Conservation (phyloP, 2,797 vertebrate genomes). For the Manis pentadactyla region DNA sequence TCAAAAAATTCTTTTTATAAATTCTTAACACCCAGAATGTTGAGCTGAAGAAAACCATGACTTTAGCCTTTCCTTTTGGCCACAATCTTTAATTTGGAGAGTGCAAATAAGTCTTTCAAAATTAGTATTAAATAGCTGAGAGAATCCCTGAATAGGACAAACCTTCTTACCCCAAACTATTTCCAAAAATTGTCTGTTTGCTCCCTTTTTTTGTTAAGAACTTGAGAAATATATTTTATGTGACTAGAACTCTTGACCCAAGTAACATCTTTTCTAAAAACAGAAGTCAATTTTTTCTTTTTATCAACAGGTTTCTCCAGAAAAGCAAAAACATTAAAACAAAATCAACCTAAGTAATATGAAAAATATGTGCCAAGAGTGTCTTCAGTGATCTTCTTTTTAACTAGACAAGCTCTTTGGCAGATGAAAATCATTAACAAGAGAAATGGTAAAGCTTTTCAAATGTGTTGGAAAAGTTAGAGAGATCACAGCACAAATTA, state of each 20-base stretch:
- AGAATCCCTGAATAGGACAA: background rate
- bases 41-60: conserved; percentile 16
- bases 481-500: background rate
- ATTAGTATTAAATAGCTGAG: conserved; percentile 56
- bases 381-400: conserved; percentile 3
- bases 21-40: conserved; percentile 42
- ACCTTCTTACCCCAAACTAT: background rate
- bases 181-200: conserved; percentile 1
- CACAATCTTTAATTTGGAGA: conserved; percentile 63
- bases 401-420: conserved; percentile 53
- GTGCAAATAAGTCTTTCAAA: conserved; percentile 52
- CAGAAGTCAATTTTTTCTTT: background rate
- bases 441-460: background rate
- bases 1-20: conserved; percentile 61
- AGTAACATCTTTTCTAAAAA: conserved; percentile 20
- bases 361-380: background rate
- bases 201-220: conserved; percentile 35
- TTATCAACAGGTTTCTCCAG: background rate
- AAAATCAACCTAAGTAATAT: conserved; percentile 20
- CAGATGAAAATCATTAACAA: conserved; percentile 69
- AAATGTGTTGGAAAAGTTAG: background rate
- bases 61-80: conserved; percentile 4
- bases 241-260: background rate
- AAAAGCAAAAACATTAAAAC: conserved; percentile 34
- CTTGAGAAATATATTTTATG: background rate